Evolutionary conservation across 2,797 vertebrate genomes (phyloP).

Genomic region (Pseudotriccus pelzelni): DNA sequence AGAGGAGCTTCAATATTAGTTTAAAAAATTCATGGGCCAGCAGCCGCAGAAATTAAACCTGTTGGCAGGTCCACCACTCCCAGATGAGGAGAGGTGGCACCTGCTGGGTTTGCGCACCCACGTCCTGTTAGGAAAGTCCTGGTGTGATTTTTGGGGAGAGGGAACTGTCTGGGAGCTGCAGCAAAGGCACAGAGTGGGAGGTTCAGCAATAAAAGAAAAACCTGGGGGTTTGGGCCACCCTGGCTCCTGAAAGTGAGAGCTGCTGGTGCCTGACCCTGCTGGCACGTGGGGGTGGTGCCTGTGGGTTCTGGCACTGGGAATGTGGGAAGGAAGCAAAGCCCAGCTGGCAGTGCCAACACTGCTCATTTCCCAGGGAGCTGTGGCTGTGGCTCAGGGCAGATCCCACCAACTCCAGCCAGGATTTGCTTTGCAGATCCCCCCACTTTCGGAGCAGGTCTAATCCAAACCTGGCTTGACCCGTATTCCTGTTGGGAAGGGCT

Average conservation of each 20-base stretch:
- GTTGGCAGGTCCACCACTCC: not conserved
- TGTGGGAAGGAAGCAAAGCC: not conserved
- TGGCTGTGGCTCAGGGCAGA: not conserved
- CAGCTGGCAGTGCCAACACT: not conserved
- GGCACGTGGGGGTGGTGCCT: not conserved
- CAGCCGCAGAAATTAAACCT: not conserved
- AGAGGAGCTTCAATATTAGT: not conserved
- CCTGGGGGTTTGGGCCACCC: not conserved
- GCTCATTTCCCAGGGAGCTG: not conserved
- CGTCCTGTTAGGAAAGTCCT: not conserved
- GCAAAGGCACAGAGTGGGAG: not conserved
- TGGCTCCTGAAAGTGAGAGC: not conserved
- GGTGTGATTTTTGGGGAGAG: not conserved
- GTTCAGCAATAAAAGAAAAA: not conserved
- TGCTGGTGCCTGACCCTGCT: not conserved
- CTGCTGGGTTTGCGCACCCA: not conserved
- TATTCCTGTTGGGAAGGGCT: not conserved
- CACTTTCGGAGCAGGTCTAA: accelerated
- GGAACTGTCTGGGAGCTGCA: not conserved
- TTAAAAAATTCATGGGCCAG: not conserved
- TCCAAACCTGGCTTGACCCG: accelerated
- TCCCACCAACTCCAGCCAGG: not conserved
- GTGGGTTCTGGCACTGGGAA: not conserved
- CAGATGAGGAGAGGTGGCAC: not conserved
- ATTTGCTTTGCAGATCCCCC: not conserved